Evolutionary conservation across 2,797 vertebrate genomes (phyloP), one percentile per base, ranked within the genome.

Genomic region (Acanthopagrus latus): DNA sequence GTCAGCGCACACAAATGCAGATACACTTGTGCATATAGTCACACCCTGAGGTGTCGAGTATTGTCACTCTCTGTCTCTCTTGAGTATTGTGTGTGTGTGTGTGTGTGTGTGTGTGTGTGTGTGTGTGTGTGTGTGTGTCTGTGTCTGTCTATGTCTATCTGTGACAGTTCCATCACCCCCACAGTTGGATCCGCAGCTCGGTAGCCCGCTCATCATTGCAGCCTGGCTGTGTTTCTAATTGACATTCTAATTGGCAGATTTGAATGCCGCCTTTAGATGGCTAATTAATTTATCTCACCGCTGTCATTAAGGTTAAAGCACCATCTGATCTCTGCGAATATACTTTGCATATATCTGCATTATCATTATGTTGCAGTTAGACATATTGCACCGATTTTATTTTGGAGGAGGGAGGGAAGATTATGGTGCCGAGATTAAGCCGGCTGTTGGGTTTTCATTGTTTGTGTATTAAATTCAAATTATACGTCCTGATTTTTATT

Each of bases 191-290:
- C 76, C n/a, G 41, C 86, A 62, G 76, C 83, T 80, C 68, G 64
- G 85, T 56, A 48, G 84, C 76, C 82, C 44, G 82, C 90, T 91
- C 94, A 76, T 86, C 89, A 88, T 74, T 54, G 90, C 89, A 92
- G 89, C 90, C 82, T 57, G 87, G 78, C 92, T 90, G 90, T 92
- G 94, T 94, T 93, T 94, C 93, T 95, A 95, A 95, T 95, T 95
- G 95, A 95, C 95, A 95, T 93, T 94, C 91, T 95, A 95, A 95
- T 95, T 95, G 95, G 95, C 94, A 94, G 95, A 95, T 95, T 95
- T 94, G 91, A 95, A 94, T 94, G 94, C 91, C 70, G 93, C 90
- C 92, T 93, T 94, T 93, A 93, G 95, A 94, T 89, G 92, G 93
- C 93, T 95, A 95, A 95, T 96, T 95, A 95, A 95, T 95, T 95